These are phyloP conservation scores for Anagyrus pseudococci DNA, from an alignment of 2,888 invertebrate genomes.

Conservation along the genomic window DNA sequence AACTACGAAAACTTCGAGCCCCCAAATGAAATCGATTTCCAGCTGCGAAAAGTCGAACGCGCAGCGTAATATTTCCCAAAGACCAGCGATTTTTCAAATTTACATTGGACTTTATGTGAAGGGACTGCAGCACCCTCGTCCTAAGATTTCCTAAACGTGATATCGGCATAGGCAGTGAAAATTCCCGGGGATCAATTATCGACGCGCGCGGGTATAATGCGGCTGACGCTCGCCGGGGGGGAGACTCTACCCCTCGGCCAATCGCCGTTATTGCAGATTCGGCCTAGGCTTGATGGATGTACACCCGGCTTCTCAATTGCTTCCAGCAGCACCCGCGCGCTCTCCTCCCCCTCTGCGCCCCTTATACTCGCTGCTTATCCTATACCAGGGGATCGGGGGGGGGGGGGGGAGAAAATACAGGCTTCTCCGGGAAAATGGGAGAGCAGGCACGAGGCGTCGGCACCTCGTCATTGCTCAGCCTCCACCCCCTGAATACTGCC, in stretches of 20 bases:
- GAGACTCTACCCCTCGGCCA: constrained; percentile 25
- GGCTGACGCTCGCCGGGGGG: background rate
- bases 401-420: background rate
- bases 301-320: constrained; percentile 29
- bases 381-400: background rate
- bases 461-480: constrained; percentile 3
- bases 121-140: background rate
- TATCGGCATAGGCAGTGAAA: constrained; percentile 24
- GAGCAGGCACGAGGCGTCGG: constrained; percentile 26
- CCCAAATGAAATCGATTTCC: too few species aligned
- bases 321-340: constrained; percentile 19
- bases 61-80: too few species aligned
- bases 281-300: constrained; percentile 36
- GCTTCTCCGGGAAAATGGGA: constrained; percentile 26
- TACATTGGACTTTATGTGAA: background rate
- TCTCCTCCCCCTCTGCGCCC: constrained; percentile 8
- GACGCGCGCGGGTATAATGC: constrained; percentile 24
- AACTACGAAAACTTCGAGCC: too few species aligned
- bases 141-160: constrained; percentile 34
- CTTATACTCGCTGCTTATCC: background rate
- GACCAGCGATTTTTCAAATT: too few species aligned
- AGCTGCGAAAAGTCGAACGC: too few species aligned
- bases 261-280: constrained; percentile 39
- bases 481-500: too few species aligned
- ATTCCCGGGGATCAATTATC: constrained; percentile 36